Evolutionary conservation across 2,797 vertebrate genomes (phyloP).

Genomic region (Chanos chanos): DNA sequence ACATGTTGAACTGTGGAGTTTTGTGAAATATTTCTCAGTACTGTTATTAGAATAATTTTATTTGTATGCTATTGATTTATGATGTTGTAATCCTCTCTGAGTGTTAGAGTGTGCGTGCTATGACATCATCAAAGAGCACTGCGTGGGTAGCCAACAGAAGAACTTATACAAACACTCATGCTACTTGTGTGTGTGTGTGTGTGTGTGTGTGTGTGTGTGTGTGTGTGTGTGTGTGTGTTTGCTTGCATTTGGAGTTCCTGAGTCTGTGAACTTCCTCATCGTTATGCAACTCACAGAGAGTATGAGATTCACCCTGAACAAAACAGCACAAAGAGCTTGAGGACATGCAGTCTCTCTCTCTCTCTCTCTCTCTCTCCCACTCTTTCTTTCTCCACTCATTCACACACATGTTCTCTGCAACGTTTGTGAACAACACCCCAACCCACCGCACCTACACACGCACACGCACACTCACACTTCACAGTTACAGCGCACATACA

Average conservation of each 20-base stretch:
- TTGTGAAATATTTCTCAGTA: too few relatives aligned
- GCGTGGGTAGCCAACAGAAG: slow-evolving; percentile 42
- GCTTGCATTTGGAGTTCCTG: slow-evolving; percentile 35
- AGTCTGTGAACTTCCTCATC: slow-evolving; percentile 48
- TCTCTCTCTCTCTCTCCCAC: not conserved
- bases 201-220: slow-evolving; percentile 19
- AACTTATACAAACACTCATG: slow-evolving; percentile 37
- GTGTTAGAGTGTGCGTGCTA: slow-evolving; percentile 15
- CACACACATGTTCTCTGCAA: slow-evolving; percentile 21
- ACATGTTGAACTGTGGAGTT: too few relatives aligned
- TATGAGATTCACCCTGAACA: slow-evolving; percentile 50
- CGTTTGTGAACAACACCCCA: slow-evolving; percentile 10
- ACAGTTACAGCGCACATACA: not conserved
- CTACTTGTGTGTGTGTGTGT: not conserved
- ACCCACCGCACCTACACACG: not conserved
- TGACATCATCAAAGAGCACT: slow-evolving; percentile 26
- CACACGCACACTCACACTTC: not conserved
- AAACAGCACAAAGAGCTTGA: slow-evolving; percentile 50
- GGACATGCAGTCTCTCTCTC: slow-evolving; percentile 29
- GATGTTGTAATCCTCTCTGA: too few relatives aligned
- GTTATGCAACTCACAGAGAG: slow-evolving; percentile 51
- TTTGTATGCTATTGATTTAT: too few relatives aligned
- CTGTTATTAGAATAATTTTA: too few relatives aligned
- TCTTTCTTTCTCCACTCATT: slow-evolving; percentile 17
- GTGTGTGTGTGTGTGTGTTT: slow-evolving; percentile 15